Evolutionary conservation across 1,140 invertebrate genomes (phyloP), one percentile per base, ranked within the genome.

Genomic region (Berghia stephanieae): DNA sequence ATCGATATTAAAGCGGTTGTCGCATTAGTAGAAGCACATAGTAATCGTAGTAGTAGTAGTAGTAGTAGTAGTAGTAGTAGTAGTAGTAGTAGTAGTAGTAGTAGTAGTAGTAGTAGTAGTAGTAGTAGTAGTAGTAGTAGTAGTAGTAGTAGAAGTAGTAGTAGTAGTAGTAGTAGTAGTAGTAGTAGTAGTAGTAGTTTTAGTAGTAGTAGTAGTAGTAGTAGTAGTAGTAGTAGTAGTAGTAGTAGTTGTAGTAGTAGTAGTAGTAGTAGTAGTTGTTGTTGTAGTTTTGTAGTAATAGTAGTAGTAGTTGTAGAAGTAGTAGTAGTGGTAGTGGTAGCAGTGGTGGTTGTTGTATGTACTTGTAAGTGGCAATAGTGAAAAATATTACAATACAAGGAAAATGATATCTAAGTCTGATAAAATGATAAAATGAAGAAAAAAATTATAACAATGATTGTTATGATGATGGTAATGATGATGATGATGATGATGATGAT

Each of bases 401-500:
- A n/a, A n/a, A n/a, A n/a, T n/a, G n/a, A n/a, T n/a, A n/a, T n/a
- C n/a, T 8, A 49, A 24, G n/a, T 27, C n/a, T 6, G 42, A 10
- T 8, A 72, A 24, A 24, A 72, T n/a, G 24, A 72, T 21, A 34
- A 72, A 27, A 43, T 36, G 36, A 43, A 46, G 36, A 4, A 72
- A 36, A 43, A 43, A 36, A 43, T 24, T 6, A 52, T 24, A 24
- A 52, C 46, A 69, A 27, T 6, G 34, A 24, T 8, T 4, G 24
- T 24, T 13, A 52, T 52, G 46, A 52, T 52, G 46, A 52, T 52
- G 46, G 24, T 52, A 24, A 52, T 68, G 49, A 75, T 68, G 49
- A 67, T 68, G 49, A 67, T 68, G 49, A 75, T 68, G 49, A 75
- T 13, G 49, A 75, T 13, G 49, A 75, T 18, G 49, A 75, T 6